Evolutionary conservation across 2,888 invertebrate genomes (phyloP), one percentile per base, ranked within the genome.

Genomic region (Drosophila meridiana): DNA sequence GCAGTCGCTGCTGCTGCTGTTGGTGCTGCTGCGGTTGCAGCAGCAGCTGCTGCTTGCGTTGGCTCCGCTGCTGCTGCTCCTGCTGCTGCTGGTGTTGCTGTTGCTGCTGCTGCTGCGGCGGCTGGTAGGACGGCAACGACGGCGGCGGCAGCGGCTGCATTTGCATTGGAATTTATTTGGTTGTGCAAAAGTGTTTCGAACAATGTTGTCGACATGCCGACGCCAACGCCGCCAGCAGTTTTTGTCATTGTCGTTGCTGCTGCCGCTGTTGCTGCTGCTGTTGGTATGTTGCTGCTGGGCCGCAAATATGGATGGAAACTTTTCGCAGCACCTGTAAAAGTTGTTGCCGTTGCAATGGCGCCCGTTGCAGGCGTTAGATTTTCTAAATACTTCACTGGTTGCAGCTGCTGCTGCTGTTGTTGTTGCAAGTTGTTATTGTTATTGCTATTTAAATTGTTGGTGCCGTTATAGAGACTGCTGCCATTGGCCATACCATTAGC

Each of bases 81-180:
- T 70, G 76, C 64, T 73, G 78, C 56, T 55, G 71, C 9, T 56
- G 55, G 30, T 1, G 52, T 13, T 52, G 34, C 1, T 26, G 67
- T 36, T 70, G 81, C 58, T 73, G 76, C 9, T 76, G 82, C 60
- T 72, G 82, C 65, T 72, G 71, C 68, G 69, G 78, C 34, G 69
- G 57, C 52, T 65, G 70, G 61, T 57, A 68, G 50, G 59, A 70
- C 32, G 59, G 72, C 47, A 56, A 48, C 45, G 50, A 45, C 38
- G 11, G 64, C 45, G 32, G 40, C 63, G 32, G 50, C 72, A 45
- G 65, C 73, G 70, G 77, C 69, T 80, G 85, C 73, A 71, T 81
- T 75, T 80, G 83, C 76, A 82, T 82, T 90, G 87, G 92, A 91
- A 91, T 92, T 91, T 87, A 91, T 89, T 87, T 91, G 91, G 89